Percentiles rank a stretch among this genome's conserved stretches.
phyloP scores from a whole-genome alignment of 1,140 invertebrate genomes.

The Acyrthosiphon pisum region DNA sequence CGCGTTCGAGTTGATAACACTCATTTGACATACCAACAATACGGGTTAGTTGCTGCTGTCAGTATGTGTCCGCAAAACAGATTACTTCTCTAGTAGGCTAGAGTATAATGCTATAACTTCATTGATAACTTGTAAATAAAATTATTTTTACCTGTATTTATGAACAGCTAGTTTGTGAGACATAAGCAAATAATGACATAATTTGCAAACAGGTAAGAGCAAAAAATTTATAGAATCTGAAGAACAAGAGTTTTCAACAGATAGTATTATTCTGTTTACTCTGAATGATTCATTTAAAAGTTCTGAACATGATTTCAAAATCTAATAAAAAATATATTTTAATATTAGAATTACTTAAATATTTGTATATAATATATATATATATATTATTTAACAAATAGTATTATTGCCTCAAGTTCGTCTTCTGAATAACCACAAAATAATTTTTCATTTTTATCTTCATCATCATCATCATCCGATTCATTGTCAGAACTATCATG shows the following conservation, averaged over 20 bases:
- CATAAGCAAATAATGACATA: conserved; percentile 80
- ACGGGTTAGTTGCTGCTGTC: neutral
- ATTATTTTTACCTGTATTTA: conserved; percentile 70
- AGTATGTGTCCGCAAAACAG: neutral
- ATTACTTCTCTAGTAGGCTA: neutral
- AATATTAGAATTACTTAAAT: neutral
- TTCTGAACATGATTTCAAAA: conserved; percentile 66
- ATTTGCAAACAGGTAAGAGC: conserved; percentile 73
- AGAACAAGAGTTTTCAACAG: conserved; percentile 63
- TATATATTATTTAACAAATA: neutral
- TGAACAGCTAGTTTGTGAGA: conserved; percentile 78
- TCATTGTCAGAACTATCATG: conserved; percentile 38
- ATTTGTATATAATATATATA: neutral
- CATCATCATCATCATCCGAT: conserved; percentile 16
- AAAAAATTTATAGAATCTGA: conserved; percentile 48
- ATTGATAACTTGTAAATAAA: neutral
- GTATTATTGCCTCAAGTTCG: conserved; percentile 48
- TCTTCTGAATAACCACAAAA: conserved; percentile 40
- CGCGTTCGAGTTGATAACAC: neutral
- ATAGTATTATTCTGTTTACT: conserved; percentile 70
- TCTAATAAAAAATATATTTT: conserved; percentile 48
- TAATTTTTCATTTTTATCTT: conserved; percentile 22
- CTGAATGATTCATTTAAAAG: conserved; percentile 74
- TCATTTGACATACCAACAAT: neutral
- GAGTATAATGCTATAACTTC: neutral